Conservation (phyloP, 2,888 invertebrate species). For the Acronicta psi region DNA sequence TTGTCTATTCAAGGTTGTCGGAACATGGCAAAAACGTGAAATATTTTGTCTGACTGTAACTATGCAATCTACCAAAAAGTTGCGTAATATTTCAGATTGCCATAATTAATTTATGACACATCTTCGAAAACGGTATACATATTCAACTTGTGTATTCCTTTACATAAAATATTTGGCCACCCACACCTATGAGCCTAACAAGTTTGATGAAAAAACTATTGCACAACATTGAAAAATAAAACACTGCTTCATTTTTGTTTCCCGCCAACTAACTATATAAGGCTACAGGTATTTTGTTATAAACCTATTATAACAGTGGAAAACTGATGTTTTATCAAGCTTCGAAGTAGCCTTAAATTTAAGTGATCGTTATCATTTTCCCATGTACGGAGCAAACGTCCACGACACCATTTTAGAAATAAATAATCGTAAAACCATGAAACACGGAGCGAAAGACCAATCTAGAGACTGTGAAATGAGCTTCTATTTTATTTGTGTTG, state of each 20-base stretch:
- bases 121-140: conserved; percentile 9
- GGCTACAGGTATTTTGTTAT: neutral
- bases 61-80: neutral
- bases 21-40: neutral
- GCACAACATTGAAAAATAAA: conserved; percentile 23
- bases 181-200: conserved; percentile 5
- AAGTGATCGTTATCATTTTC: too few species aligned
- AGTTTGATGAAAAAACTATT: conserved; percentile 16
- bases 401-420: too few species aligned
- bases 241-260: neutral
- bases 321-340: neutral
- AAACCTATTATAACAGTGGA: neutral
- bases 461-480: too few species aligned
- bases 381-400: too few species aligned
- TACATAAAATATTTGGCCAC: conserved; percentile 8
- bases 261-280: neutral
- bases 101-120: conserved; percentile 13
- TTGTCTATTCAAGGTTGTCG: conserved; percentile 22
- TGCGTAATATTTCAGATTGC: conserved; percentile 2
- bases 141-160: conserved; percentile 7
- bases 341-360: neutral
- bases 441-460: too few species aligned
- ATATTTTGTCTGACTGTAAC: neutral
- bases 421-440: too few species aligned
- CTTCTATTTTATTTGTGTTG: too few species aligned